A percentile compares a stretch with the other conserved stretches of the same genome.
Conservation (phyloP, 2,797 vertebrate species). For the Xenopus petersii region DNA sequence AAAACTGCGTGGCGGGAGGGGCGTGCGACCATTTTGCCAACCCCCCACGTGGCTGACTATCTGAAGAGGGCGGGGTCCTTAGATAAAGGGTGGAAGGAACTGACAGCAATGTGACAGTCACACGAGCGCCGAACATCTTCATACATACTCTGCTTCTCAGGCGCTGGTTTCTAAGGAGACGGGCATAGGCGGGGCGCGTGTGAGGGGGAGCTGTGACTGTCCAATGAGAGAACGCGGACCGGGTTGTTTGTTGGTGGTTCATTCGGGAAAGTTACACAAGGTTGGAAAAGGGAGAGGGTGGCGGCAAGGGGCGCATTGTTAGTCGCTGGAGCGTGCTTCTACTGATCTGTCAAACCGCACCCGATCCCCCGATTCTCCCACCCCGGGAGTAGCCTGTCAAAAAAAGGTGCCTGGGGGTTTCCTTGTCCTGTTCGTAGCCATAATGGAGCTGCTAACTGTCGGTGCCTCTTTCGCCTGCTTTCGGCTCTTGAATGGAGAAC, state of each 20-base stretch:
- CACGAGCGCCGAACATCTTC: no score
- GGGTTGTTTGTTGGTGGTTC: conserved; percentile 5
- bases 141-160: not conserved
- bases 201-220: fast-evolving
- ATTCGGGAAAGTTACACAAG: conserved; percentile 29
- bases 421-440: no score
- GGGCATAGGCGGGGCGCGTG: fast-evolving
- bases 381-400: no score
- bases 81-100: no score
- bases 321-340: no score
- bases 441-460: conserved; percentile 30
- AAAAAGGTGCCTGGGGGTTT: no score
- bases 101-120: no score
- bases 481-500: conserved; percentile 63
- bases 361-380: conserved; percentile 16
- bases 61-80: no score
- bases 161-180: conserved; percentile 13
- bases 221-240: conserved; percentile 14
- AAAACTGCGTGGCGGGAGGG: no score
- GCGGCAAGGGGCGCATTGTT: no score
- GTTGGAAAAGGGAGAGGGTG: not conserved
- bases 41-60: no score
- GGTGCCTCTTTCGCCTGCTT: conserved; percentile 67
- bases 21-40: no score
- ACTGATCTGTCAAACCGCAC: not conserved